A percentile compares a stretch with the other conserved stretches of the same genome.
These are phyloP conservation scores for Brachyistius frenatus DNA, from an alignment of 2,113 vertebrate species.

Conservation along the genomic window DNA sequence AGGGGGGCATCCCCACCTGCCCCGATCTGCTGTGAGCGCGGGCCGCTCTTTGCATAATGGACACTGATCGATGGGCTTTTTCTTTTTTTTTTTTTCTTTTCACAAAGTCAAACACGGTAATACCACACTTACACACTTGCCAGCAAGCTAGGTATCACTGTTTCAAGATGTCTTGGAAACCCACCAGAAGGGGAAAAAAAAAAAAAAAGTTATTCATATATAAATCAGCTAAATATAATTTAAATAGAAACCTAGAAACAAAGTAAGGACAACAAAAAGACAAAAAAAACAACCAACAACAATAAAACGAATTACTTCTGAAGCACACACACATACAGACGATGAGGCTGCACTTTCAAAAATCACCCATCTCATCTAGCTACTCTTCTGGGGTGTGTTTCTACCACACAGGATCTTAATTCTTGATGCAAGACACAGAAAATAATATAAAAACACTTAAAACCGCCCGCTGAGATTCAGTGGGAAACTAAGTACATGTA, in stretches of 20 bases:
- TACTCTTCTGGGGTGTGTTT: constrained; percentile 54
- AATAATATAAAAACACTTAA: constrained; percentile 70
- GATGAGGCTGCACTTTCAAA: constrained; percentile 45
- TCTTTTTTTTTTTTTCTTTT: constrained; percentile 1
- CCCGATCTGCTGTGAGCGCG: constrained; percentile 63
- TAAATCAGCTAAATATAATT: constrained; percentile 74
- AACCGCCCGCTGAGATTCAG: constrained; percentile 71
- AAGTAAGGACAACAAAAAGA: constrained; percentile 58
- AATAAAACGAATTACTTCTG: constrained; percentile 47
- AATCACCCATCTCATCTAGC: constrained; percentile 38
- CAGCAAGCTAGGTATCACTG: constrained; percentile 73
- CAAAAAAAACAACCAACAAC: constrained; percentile 26
- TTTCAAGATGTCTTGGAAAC: constrained; percentile 56
- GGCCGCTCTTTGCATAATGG: constrained; percentile 75
- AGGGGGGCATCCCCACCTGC: constrained; percentile 54
- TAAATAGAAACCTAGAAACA: constrained; percentile 78
- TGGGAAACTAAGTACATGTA: constrained; percentile 56
- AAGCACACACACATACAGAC: constrained; percentile 54
- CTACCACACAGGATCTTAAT: constrained; percentile 73
- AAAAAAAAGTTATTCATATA: constrained; percentile 37
- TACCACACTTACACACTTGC: constrained; percentile 74
- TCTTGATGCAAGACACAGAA: constrained; percentile 88
- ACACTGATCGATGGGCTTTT: constrained; percentile 56
- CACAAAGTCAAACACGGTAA: constrained; percentile 64
- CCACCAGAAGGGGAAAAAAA: constrained; percentile 41